phyloP scores from a whole-genome alignment of 2,113 vertebrate genomes.

The Cettia cetti region DNA sequence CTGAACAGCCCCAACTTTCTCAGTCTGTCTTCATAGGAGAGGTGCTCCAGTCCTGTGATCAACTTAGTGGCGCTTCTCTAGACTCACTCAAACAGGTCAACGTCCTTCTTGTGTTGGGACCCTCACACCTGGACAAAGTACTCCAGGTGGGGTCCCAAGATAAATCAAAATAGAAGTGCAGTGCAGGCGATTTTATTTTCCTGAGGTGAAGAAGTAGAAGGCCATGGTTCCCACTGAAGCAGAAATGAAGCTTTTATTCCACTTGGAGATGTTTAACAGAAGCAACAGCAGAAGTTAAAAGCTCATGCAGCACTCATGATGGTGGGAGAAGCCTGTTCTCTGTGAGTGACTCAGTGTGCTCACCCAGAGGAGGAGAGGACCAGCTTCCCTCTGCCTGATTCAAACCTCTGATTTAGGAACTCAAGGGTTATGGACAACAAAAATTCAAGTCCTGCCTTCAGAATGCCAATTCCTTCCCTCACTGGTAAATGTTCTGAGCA shows the following conservation, averaged over 20 bases:
- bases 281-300: neutral
- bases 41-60: neutral
- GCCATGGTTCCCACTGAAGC: neutral
- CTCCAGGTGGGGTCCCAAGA: neutral
- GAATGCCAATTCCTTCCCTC: neutral
- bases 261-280: neutral
- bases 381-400: neutral
- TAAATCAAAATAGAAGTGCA: neutral
- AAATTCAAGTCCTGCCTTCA: neutral
- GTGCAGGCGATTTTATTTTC: neutral
- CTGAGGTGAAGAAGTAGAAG: neutral
- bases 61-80: too few species aligned
- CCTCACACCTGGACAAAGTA: neutral
- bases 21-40: neutral
- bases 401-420: neutral
- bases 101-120: neutral
- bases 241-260: neutral
- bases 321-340: neutral
- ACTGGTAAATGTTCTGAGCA: neutral
- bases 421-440: rapidly evolving
- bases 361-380: neutral
- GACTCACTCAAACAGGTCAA: neutral
- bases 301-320: rapidly evolving
- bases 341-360: neutral
- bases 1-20: neutral